A percentile compares a stretch with the other conserved stretches of the same genome.
Evolutionary conservation across 2,113 vertebrate genomes (phyloP).

Genomic region (Microcebus ravelobensis): DNA sequence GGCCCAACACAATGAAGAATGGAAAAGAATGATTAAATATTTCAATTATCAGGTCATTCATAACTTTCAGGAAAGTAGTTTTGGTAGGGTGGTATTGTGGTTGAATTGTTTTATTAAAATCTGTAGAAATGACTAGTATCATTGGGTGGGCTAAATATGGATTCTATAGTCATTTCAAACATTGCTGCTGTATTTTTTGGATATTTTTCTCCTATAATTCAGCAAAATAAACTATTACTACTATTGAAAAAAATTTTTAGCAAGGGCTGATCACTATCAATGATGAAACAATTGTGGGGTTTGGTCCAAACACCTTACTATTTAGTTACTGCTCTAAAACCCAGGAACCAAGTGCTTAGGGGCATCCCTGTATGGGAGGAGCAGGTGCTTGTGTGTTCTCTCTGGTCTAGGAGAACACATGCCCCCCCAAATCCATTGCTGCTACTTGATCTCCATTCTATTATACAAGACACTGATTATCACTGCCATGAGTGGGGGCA

Average conservation of each 20-base stretch:
- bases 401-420: not conserved
- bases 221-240: not conserved
- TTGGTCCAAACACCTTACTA: not conserved
- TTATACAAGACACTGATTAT: not conserved
- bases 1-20: not conserved
- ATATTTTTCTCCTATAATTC: not conserved
- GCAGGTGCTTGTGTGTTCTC: not conserved
- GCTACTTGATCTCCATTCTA: not conserved
- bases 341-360: not conserved
- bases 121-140: not conserved
- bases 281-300: not conserved
- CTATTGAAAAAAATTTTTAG: not conserved
- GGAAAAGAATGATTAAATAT: not conserved
- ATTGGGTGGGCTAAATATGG: not conserved
- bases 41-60: not conserved
- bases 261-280: not conserved
- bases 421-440: not conserved
- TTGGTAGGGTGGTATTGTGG: not conserved
- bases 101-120: not conserved
- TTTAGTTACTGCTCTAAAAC: not conserved
- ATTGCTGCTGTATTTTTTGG: not conserved
- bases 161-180: not conserved
- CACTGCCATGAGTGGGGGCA: not conserved
- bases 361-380: fast-evolving
- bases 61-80: not conserved